These are phyloP conservation scores for Sclerodermus sp. DNA, from an alignment of 2,888 invertebrate species.

Conservation along the genomic window DNA sequence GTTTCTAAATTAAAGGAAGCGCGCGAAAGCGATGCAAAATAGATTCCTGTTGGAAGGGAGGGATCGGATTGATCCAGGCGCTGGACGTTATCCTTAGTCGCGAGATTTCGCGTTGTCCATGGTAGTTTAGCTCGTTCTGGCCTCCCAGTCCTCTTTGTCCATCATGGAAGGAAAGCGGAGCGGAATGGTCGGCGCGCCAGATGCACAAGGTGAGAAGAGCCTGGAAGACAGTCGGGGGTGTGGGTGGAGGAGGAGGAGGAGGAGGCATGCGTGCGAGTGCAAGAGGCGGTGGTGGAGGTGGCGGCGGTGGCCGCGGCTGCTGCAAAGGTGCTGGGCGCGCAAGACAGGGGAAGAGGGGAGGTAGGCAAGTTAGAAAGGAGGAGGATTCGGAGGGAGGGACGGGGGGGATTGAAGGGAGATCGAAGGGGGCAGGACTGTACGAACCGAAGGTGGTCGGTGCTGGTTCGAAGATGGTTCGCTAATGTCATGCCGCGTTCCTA, in stretches of 20 bases:
- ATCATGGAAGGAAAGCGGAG: too few species aligned
- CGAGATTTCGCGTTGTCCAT: too few species aligned
- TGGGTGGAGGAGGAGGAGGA: background rate
- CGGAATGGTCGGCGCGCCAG: too few species aligned
- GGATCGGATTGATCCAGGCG: too few species aligned
- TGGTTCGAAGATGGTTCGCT: conserved; percentile 40
- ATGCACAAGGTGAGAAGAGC: too few species aligned
- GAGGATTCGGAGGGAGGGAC: background rate
- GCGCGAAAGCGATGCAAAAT: too few species aligned
- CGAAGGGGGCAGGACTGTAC: conserved; percentile 12
- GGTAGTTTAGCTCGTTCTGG: too few species aligned
- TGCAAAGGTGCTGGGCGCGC: background rate
- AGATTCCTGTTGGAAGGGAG: too few species aligned
- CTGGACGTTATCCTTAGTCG: too few species aligned
- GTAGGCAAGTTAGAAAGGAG: conserved; percentile 13
- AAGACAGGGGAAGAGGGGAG: conserved; percentile 1
- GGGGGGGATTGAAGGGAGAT: conserved; percentile 1
- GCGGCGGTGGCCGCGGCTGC: background rate
- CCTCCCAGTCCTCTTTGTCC: too few species aligned
- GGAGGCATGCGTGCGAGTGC: background rate
- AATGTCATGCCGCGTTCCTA: conserved; percentile 53
- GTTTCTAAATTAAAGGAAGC: too few species aligned
- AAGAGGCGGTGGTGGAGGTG: background rate
- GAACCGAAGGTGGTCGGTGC: conserved; percentile 29
- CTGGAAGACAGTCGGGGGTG: too few species aligned